Evolutionary conservation across 37 sponge, comb jelly and placozoan genomes (phyloP).

Genomic region (Aphrocallistes beatrix): DNA sequence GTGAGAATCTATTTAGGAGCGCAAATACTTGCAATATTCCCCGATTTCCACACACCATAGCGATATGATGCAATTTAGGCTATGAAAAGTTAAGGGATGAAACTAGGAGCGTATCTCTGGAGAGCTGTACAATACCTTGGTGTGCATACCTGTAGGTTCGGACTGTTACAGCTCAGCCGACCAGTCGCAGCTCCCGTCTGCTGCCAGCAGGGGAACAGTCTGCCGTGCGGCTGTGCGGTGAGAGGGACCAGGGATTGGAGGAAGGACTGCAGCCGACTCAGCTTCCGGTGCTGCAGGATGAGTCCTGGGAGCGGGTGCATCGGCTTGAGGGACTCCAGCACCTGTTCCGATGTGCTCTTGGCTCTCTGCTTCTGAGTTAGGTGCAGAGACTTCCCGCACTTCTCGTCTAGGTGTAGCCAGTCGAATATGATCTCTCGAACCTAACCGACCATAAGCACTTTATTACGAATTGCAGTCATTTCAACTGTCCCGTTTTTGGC

Average conservation of each 20-base stretch:
- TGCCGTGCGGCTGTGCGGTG: neutral
- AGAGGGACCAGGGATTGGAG: neutral
- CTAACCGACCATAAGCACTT: no score
- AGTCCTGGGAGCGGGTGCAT: slow-evolving; percentile 64
- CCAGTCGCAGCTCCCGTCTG: slow-evolving; percentile 8
- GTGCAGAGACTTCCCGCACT: slow-evolving; percentile 31
- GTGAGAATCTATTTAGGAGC: no score
- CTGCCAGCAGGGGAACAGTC: slow-evolving; percentile 18
- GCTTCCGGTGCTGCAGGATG: slow-evolving; percentile 67
- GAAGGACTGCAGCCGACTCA: slow-evolving; percentile 14
- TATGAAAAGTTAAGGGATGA: no score
- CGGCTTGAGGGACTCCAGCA: slow-evolving; percentile 50
- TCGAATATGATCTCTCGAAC: slow-evolving; percentile 55
- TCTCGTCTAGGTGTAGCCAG: slow-evolving; percentile 45
- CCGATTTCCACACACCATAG: no score
- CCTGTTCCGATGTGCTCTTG: slow-evolving; percentile 66
- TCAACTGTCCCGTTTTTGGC: no score
- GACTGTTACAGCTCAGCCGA: slow-evolving; percentile 4
- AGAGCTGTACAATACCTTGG: no score
- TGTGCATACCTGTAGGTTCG: neutral
- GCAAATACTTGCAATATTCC: no score
- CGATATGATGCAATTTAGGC: no score
- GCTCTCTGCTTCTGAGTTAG: slow-evolving; percentile 40
- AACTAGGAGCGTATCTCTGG: no score
- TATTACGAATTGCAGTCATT: no score